Evolutionary conservation across 2,888 invertebrate genomes (phyloP).

Genomic region (Ptilodon capucinus): DNA sequence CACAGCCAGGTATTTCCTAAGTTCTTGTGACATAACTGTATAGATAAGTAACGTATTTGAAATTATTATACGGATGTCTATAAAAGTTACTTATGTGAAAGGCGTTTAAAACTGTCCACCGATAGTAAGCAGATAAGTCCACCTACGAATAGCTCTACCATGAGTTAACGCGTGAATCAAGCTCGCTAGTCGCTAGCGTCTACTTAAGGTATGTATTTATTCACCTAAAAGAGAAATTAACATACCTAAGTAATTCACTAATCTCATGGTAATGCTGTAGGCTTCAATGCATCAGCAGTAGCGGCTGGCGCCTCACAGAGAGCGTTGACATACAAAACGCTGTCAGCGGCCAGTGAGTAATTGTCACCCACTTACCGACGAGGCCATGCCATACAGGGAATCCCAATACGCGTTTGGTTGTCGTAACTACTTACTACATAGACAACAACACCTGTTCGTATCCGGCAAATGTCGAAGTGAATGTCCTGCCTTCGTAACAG

Average conservation of each 20-base stretch:
- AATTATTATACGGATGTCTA: too few species aligned
- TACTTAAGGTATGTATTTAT: background rate
- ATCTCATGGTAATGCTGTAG: too few species aligned
- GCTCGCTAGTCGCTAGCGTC: too few species aligned
- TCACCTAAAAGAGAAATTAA: background rate
- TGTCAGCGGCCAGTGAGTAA: constrained; percentile 42
- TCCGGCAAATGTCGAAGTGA: constrained; percentile 3
- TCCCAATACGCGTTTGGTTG: constrained; percentile 20
- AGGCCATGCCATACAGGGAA: constrained; percentile 34
- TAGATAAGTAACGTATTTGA: too few species aligned
- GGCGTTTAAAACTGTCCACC: too few species aligned
- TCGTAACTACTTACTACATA: background rate
- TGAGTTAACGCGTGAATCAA: too few species aligned
- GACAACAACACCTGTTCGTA: constrained; percentile 1
- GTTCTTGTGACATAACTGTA: background rate
- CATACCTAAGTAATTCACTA: background rate
- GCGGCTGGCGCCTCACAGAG: constrained; percentile 12
- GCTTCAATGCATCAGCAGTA: background rate
- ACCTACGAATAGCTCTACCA: too few species aligned
- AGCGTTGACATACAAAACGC: constrained; percentile 36
- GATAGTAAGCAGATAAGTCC: too few species aligned
- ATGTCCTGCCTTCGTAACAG: constrained; percentile 14
- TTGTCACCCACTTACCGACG: constrained; percentile 33
- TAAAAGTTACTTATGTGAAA: too few species aligned
- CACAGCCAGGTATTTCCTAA: constrained; percentile 11